A percentile compares a stretch with the other conserved stretches of the same genome.
Conservation (phyloP, 2,888 invertebrate species). For the Dorcus hopei region DNA sequence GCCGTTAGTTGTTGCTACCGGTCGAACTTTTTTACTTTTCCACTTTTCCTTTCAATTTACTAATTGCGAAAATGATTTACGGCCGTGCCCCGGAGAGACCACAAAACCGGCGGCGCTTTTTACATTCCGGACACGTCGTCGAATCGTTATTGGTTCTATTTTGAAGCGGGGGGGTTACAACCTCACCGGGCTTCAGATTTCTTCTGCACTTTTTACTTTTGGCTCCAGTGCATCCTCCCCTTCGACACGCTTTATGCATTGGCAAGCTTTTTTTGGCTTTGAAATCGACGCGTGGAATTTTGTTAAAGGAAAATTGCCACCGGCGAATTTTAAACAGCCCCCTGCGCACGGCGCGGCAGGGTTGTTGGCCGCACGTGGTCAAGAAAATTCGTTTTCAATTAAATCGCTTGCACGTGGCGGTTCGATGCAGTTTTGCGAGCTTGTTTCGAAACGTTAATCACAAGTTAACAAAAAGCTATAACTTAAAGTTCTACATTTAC, state of each 20-base stretch:
- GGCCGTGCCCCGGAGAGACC: conserved; percentile 21
- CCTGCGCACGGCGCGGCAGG: too few relatives aligned
- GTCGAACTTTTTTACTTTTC: conserved; percentile 20
- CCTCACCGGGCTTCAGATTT: conserved; percentile 32
- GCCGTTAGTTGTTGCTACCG: background rate
- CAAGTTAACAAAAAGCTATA: too few relatives aligned
- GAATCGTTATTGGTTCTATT: conserved; percentile 38
- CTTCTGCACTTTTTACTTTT: conserved; percentile 28
- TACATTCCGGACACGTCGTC: conserved; percentile 36
- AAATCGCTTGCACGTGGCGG: too few relatives aligned
- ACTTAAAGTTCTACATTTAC: too few relatives aligned
- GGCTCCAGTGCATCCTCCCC: background rate
- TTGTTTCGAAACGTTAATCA: too few relatives aligned
- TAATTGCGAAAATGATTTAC: conserved; percentile 42
- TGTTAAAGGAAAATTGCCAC: too few relatives aligned
- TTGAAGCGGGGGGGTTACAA: conserved; percentile 21
- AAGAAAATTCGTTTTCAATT: too few relatives aligned
- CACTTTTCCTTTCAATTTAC: conserved; percentile 34
- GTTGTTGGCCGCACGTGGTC: too few relatives aligned
- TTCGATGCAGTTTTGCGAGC: too few relatives aligned
- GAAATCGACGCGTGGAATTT: background rate
- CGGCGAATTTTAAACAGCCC: background rate
- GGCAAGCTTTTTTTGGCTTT: conserved; percentile 1
- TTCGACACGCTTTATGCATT: conserved; percentile 3
- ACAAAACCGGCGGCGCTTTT: conserved; percentile 15